Evolutionary conservation across 2,888 invertebrate genomes (phyloP).

Genomic region (Aplocera efformata): DNA sequence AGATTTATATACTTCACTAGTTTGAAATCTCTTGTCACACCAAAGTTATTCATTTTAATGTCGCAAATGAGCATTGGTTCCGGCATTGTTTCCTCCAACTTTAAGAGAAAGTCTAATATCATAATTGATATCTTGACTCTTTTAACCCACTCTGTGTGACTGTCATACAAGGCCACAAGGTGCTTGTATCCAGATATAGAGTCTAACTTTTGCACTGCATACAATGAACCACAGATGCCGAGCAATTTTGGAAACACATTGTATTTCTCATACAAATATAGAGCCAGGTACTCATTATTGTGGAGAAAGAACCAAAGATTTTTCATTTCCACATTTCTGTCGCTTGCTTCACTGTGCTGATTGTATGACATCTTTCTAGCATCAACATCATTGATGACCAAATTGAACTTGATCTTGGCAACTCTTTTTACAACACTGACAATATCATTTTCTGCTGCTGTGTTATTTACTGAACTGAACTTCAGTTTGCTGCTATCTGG

Average conservation of each 20-base stretch:
- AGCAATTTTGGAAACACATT: slow-evolving; percentile 83
- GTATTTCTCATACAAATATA: slow-evolving; percentile 79
- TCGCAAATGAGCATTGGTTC: slow-evolving; percentile 85
- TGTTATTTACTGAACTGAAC: slow-evolving; percentile 59
- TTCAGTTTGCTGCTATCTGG: slow-evolving; percentile 58
- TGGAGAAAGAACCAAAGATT: slow-evolving; percentile 83
- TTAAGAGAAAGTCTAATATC: slow-evolving; percentile 81
- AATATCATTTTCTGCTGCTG: slow-evolving; percentile 78
- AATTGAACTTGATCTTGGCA: slow-evolving; percentile 75
- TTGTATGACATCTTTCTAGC: slow-evolving; percentile 66
- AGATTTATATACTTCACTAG: slow-evolving; percentile 83
- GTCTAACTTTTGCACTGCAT: slow-evolving; percentile 82
- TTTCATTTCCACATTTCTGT: slow-evolving; percentile 76
- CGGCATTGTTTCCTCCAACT: slow-evolving; percentile 78
- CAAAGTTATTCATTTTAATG: slow-evolving; percentile 84
- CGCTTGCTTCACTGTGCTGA: slow-evolving; percentile 55
- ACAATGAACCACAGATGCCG: slow-evolving; percentile 84
- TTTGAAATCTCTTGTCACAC: slow-evolving; percentile 70
- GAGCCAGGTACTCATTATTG: slow-evolving; percentile 84
- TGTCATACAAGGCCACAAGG: slow-evolving; percentile 72
- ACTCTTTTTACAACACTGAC: slow-evolving; percentile 70
- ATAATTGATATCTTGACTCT: slow-evolving; percentile 78
- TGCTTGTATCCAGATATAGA: slow-evolving; percentile 77
- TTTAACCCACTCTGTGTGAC: slow-evolving; percentile 78
- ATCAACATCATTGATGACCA: slow-evolving; percentile 69